Conservation (phyloP, 2,797 vertebrate genomes). For the Mormyrops boulengeri region DNA sequence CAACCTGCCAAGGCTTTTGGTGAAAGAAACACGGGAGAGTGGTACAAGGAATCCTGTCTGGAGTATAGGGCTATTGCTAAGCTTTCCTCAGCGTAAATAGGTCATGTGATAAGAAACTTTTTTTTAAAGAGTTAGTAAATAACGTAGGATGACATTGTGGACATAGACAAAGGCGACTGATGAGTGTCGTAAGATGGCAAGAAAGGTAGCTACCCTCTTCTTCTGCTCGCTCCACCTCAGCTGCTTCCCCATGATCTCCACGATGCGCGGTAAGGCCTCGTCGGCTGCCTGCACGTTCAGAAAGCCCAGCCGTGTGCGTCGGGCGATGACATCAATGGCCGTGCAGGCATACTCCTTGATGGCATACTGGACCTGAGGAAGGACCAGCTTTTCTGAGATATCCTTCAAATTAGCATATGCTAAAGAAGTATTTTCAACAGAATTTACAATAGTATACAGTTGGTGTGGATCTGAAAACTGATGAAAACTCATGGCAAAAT, state of each 20-base stretch:
- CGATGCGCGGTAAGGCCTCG: constrained; percentile 84
- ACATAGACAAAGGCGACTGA: not conserved
- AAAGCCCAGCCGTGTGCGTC: constrained; percentile 86
- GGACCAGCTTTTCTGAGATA: not conserved
- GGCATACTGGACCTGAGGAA: constrained; percentile 77
- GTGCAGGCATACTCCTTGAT: constrained; percentile 93
- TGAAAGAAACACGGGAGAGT: not conserved
- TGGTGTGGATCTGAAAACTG: not conserved
- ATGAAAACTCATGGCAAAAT: not conserved
- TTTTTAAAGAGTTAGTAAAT: not conserved
- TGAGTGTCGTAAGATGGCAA: not conserved
- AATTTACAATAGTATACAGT: not conserved
- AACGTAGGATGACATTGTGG: not conserved
- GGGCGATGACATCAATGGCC: constrained; percentile 82
- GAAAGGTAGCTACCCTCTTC: constrained; percentile 66
- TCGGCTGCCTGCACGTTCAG: constrained; percentile 94
- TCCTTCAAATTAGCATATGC: not conserved
- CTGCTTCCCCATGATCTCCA: constrained; percentile 88
- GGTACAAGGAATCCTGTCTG: not conserved
- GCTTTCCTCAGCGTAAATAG: not conserved
- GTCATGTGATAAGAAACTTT: not conserved
- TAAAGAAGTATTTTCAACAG: not conserved
- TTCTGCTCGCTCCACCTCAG: constrained; percentile 78
- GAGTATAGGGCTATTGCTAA: not conserved
- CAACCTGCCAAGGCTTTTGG: not conserved